Evolutionary conservation across 2,888 invertebrate genomes (phyloP), one percentile per base, ranked within the genome.

Genomic region (Eucriotettix oculatus): DNA sequence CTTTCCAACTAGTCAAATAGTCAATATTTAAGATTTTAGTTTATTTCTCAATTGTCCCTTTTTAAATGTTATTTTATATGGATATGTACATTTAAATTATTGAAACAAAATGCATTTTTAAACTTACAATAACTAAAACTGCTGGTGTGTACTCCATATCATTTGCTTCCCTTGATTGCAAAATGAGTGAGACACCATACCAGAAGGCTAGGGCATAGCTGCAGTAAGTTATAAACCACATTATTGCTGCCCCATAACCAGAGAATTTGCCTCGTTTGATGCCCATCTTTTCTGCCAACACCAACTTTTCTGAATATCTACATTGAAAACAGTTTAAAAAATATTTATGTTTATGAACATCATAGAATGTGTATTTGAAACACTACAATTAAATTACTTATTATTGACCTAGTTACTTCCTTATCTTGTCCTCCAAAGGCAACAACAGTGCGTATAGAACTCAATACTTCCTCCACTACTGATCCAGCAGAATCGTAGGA

Each of bases 401-500:
- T n/a, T n/a, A n/a, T n/a, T 44, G 41, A 77, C 66, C 77, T 74
- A 62, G 63, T 65, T 10, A 71, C 68, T 64, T 73, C 73, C 59
- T 71, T 72, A 1, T 66, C 62, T 61, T 71, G 68, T 54, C 74
- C 74, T 14, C 72, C 70, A 66, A 74, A 74, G 0, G 74, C 71
- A 54, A 70, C 66, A 1, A 74, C 73, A 1, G 74, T 73, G 29
- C 70, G 65, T 16, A 71, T 65, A 52, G 71, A 68, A 42, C 70
- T 69, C 1, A 73, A 63, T 0, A 71, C 73, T 64, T 74, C 73
- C 61, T 73, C 72, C 7, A 71, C 73, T 1, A 73, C 68, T 43
- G 68, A 67, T 16, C 73, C 73, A 10, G 74, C 73, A 61, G 71
- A 72, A 1, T 76, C 76, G 66, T 79, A 78, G 1, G 76, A 74